Base-by-base conservation (phyloP, 2,113 vertebrate genomes). In the Tursiops truncatus region DNA sequence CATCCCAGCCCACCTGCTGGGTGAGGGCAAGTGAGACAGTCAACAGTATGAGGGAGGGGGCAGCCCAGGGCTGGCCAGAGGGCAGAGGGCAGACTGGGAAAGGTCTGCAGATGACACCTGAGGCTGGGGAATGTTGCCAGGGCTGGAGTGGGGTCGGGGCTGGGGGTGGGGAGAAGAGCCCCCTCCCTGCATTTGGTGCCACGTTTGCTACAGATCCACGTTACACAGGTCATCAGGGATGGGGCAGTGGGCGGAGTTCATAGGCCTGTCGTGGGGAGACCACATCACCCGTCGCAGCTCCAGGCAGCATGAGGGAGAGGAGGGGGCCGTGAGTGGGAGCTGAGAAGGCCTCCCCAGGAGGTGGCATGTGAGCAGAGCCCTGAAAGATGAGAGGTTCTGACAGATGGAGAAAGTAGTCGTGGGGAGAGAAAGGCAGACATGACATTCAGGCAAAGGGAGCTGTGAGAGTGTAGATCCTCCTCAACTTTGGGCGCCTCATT, bases 1-100 rank as follows among this genome's bases (percentile, higher is more conserved):
- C 68, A 99, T 99, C 70, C 99, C 99, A 47, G 99, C 99, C 77
- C 99, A 99, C 76, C 98, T 99, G 88, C 98, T 99, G 53, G 99
- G 99, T 99, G 97, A 98, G 99, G 76, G 41, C 85, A 38, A 23
- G 11, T 1, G 1, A 56, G 47, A 36, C 1, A 2, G 60, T 17
- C 12, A 4, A 4, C 14, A 3, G 53, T 2, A 7, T 2, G 65
- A 13, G 26, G 28, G 77, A 90, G 65, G 60, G 10, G 14, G 11
- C 3, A 3, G 58, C 38, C 28, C 12, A n/a, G 71, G 36, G 26
- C 58, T 17, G 28, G 26, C 65, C 56, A 13, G 28, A 38, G 41
- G 18, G 47, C 23, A 25, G 63, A 26, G 44, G 76, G 53, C 77
- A 74, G 68, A 36, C 56, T 6, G 21, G 56, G 65, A 12, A 50